A percentile compares a stretch with the other conserved stretches of the same genome.
Conservation (phyloP, 2,113 vertebrate species). For the Pimephales promelas region DNA sequence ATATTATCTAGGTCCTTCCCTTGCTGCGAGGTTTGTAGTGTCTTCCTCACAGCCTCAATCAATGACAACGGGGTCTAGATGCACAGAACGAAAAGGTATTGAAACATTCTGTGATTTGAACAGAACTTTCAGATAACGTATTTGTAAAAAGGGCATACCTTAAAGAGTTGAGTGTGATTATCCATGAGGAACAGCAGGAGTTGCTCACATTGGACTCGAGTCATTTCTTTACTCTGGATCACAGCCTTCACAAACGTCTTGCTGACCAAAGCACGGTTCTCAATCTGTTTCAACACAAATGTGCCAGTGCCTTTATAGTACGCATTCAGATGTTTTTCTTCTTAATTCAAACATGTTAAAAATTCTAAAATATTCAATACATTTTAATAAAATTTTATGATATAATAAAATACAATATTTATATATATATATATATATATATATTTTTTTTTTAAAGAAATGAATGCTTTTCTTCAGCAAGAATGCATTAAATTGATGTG, state of each 20-base stretch:
- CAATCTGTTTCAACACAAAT: conserved; percentile 68
- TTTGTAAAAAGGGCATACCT: conserved; percentile 66
- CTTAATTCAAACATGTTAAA: neutral
- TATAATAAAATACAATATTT: too few species aligned
- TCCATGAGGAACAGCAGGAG: conserved; percentile 82
- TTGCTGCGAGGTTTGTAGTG: conserved; percentile 75
- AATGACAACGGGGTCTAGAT: conserved; percentile 78
- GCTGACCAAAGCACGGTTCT: conserved; percentile 76
- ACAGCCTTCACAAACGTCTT: conserved; percentile 81
- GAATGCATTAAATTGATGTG: neutral
- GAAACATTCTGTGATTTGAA: neutral
- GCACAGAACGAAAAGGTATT: neutral
- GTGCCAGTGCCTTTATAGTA: neutral
- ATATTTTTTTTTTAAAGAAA: neutral
- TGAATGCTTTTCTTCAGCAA: neutral
- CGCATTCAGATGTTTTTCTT: neutral
- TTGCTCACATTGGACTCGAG: conserved; percentile 74
- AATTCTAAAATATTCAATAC: too few species aligned
- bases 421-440: too few species aligned
- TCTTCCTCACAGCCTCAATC: conserved; percentile 77
- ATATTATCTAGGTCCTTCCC: conserved; percentile 76
- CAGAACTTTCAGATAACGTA: neutral
- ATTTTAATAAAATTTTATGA: too few species aligned
- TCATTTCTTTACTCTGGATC: conserved; percentile 75
- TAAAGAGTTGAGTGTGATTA: conserved; percentile 76